Evolutionary conservation across 2,797 vertebrate species (phyloP).

Genomic region (Rhinella marina): DNA sequence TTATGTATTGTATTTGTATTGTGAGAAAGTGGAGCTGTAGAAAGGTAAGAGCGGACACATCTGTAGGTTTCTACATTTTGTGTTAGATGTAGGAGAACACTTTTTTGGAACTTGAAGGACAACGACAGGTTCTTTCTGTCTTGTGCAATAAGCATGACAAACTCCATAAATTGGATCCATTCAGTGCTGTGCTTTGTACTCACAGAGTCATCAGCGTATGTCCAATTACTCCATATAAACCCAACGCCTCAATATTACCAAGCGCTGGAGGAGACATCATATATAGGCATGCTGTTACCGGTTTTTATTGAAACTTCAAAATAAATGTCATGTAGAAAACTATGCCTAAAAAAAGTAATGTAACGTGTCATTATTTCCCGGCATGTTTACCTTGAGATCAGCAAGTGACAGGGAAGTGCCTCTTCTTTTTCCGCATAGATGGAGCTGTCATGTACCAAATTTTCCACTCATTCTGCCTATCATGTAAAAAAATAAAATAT

Average conservation of each 20-base stretch:
- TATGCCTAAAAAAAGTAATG: slow-evolving; percentile 13
- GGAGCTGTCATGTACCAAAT: neutral
- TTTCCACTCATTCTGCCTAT: no score
- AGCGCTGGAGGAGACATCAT: neutral
- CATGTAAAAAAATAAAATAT: no score
- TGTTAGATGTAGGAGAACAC: no score
- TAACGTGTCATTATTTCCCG: slow-evolving; percentile 18
- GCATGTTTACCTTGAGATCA: slow-evolving; percentile 14
- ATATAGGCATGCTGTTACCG: slow-evolving; percentile 3
- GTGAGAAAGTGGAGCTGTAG: no score
- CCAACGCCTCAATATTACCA: neutral
- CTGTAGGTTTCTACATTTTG: no score
- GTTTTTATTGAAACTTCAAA: slow-evolving; percentile 25
- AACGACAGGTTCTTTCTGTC: neutral
- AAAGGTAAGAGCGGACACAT: no score
- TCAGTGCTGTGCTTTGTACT: neutral
- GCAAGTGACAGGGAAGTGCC: neutral
- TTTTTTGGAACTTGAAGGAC: no score
- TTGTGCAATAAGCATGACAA: neutral
- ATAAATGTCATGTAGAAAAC: slow-evolving; percentile 28
- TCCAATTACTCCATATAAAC: slow-evolving; percentile 24
- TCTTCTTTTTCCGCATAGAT: neutral
- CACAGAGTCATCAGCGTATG: neutral
- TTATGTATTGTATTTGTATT: no score
- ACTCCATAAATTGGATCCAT: neutral